Evolutionary conservation across 2,113 vertebrate genomes (phyloP), one percentile per base, ranked within the genome.

Genomic region (Pogona vitticeps): DNA sequence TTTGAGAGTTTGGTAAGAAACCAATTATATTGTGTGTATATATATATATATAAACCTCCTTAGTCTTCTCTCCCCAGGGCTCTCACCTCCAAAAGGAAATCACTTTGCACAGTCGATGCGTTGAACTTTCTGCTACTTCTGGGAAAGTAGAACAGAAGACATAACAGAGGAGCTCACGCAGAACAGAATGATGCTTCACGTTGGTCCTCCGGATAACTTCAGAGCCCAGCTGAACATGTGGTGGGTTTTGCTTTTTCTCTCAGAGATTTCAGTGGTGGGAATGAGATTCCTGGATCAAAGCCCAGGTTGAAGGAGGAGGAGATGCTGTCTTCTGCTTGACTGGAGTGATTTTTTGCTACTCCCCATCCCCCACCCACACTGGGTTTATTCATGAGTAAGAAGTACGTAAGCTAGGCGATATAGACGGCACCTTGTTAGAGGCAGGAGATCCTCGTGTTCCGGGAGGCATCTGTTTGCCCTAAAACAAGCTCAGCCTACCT

Each of bases 21-120:
- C 78, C 78, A 80, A 80, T 80, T 80, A 80, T 80, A 20, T 61
- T 38, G 40, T 63, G 33, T 52, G 10, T 52, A 5, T 52, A 52
- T 6, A 59, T 52, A 52, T 52, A 5, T 52, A 52, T 6, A 52
- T 6, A 40, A 28, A 52, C 21, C 36, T 65, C 58, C 36, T 61
- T 80, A 33, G 77, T 61, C 77, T 80, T 20, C 33, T 79, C 23
- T 79, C 77, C 33, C 77, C 36, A 38, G 58, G 61, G 78, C 33
- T 80, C 78, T 80, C 78, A 40, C 78, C 23, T 63, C 78, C 36
- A 40, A 80, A 38, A 26, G 78, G 78, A 80, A 80, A 80, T 80
- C 58, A 40, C 78, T 65, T 80, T 38, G 23, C 78, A 65, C 58
- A 40, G 36, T 80, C 78, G 38, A 80, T 63, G 28, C 65, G 28